phyloP scores from a whole-genome alignment of 2,797 vertebrate genomes.

The Microchirus variegatus region DNA sequence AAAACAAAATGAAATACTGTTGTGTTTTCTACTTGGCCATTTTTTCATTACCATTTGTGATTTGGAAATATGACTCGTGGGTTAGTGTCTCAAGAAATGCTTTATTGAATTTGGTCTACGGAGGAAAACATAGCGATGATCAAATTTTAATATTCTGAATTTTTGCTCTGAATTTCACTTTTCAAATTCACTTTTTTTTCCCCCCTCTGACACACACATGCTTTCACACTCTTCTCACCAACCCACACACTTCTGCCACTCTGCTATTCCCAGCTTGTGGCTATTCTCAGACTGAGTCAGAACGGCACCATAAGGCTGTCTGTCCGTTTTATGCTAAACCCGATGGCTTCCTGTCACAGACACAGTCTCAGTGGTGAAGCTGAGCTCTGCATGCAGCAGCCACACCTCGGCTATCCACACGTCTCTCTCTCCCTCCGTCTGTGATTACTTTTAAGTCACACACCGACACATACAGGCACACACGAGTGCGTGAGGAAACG shows the following conservation, averaged over 20 bases:
- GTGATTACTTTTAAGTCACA: slow-evolving; percentile 48
- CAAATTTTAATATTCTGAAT: background rate
- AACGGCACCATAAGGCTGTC: slow-evolving; percentile 68
- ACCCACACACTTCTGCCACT: slow-evolving; percentile 73
- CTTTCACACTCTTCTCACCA: slow-evolving; percentile 69
- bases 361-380: slow-evolving; percentile 27
- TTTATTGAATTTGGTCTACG: no score
- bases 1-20: no score
- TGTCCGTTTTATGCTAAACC: slow-evolving; percentile 69
- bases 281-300: slow-evolving; percentile 72
- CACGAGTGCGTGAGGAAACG: slow-evolving; percentile 37
- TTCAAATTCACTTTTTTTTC: slow-evolving; percentile 6
- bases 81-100: no score
- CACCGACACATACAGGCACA: slow-evolving; percentile 45
- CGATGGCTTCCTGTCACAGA: slow-evolving; percentile 62
- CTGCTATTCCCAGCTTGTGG: slow-evolving; percentile 75
- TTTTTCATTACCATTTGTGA: no score
- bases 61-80: no score
- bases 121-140: no score
- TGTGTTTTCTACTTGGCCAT: no score
- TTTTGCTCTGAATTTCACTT: slow-evolving; percentile 14
- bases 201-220: slow-evolving; percentile 30
- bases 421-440: slow-evolving; percentile 8
- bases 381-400: slow-evolving; percentile 30
- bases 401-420: slow-evolving; percentile 5